phyloP scores from a whole-genome alignment of 2,888 invertebrate genomes.

The Dorcus parallelipipedus region DNA sequence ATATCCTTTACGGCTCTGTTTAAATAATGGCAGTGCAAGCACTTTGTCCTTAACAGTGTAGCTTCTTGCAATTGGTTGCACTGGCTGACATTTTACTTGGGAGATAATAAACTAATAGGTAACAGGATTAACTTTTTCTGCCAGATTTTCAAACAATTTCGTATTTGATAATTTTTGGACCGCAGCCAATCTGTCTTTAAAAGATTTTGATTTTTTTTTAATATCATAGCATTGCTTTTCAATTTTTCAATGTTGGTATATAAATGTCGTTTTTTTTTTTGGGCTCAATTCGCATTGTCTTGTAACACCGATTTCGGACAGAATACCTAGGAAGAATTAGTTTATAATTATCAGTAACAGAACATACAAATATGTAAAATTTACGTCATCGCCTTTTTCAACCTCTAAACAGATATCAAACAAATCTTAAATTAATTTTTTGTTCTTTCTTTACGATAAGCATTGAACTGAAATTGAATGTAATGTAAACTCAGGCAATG shows the following conservation, averaged over 20 bases:
- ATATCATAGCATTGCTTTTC: background rate
- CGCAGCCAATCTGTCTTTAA: background rate
- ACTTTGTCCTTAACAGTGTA: constrained; percentile 23
- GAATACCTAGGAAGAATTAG: background rate
- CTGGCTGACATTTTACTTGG: constrained; percentile 13
- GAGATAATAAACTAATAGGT: constrained; percentile 11
- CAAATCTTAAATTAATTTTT: too few relatives aligned
- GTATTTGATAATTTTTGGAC: background rate
- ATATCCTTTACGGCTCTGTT: too few relatives aligned
- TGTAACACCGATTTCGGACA: background rate
- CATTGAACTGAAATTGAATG: too few relatives aligned
- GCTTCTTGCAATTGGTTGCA: constrained; percentile 18
- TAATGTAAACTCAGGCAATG: too few relatives aligned
- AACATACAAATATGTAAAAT: too few relatives aligned
- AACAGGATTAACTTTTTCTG: background rate
- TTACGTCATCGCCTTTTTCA: too few relatives aligned
- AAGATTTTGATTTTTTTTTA: background rate
- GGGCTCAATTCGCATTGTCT: background rate
- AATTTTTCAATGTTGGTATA: background rate
- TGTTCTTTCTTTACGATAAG: too few relatives aligned
- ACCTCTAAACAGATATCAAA: too few relatives aligned
- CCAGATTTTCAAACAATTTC: background rate
- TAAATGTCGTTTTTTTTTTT: background rate
- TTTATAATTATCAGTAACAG: too few relatives aligned
- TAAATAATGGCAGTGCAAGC: constrained; percentile 15